Evolutionary conservation across 37 sponge, comb jelly and placozoan species (phyloP).

Genomic region (Ianthella basta): DNA sequence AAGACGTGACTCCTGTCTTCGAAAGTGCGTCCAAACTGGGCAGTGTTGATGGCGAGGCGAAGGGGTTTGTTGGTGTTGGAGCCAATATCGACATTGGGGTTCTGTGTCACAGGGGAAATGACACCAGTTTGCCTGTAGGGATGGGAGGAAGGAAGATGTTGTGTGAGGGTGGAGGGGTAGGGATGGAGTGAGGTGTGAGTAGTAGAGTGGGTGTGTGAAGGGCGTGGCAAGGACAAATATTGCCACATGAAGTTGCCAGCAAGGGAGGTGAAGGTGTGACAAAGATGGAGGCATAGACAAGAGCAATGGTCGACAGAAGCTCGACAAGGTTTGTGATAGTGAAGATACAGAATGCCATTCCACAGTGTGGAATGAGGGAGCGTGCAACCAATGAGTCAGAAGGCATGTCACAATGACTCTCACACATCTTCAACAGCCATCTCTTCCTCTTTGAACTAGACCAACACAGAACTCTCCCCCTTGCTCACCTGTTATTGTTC

Average conservation of each 20-base stretch:
- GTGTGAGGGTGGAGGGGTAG: neutral
- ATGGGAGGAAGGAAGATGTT: neutral
- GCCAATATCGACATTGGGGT: slow-evolving; percentile 91
- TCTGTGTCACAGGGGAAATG: slow-evolving; percentile 88
- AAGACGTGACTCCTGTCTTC: slow-evolving; percentile 87
- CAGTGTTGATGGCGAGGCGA: slow-evolving; percentile 93
- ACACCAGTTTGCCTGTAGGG: slow-evolving; percentile 48
- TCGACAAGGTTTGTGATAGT: too few relatives aligned
- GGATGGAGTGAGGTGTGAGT: neutral
- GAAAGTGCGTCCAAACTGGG: slow-evolving; percentile 98
- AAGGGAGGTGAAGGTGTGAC: too few relatives aligned
- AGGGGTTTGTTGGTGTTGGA: slow-evolving; percentile 82
- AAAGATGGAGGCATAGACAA: too few relatives aligned
- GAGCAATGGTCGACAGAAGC: too few relatives aligned
- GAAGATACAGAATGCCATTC: too few relatives aligned
- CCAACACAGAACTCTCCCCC: neutral
- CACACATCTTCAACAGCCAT: too few relatives aligned
- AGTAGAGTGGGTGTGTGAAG: neutral
- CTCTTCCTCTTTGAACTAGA: neutral
- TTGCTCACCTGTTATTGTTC: slow-evolving; percentile 81
- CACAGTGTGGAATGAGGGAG: too few relatives aligned
- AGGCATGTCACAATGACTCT: too few relatives aligned
- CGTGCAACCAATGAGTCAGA: too few relatives aligned
- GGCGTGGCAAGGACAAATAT: too few relatives aligned
- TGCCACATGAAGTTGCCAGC: too few relatives aligned